Base-by-base conservation (phyloP, 2,888 invertebrate species). In the Unio pictorum region DNA sequence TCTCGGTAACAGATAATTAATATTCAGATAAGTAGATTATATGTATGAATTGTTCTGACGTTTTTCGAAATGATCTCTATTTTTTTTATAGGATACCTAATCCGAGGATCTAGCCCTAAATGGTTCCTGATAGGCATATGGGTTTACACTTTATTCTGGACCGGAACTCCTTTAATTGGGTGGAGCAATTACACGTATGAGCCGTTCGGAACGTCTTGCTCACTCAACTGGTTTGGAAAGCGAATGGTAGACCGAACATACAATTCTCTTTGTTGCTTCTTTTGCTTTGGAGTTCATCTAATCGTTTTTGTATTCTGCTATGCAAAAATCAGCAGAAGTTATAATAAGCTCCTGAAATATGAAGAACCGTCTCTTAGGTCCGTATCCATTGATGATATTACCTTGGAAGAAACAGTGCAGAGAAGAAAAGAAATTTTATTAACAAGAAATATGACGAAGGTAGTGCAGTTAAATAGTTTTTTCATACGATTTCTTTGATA, bases 101-200 rank as follows among this genome's bases (percentile, higher is more conserved):
- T 69, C 18, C 60, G 54, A n/a, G 26, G 59, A 55, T 55, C 60
- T 8, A 63, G 62, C n/a, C 67, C 64, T n/a, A 66, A 67, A 58
- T 68, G 60, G 23, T 71, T 72, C 26, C 28, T 73, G 6, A 11
- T 66, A 0, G 62, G 54, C 0, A 66, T 71, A 4, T 79, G 79
- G 75, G 30, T 65, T 4, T 74, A 77, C 57, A 64, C 75, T 20
- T 30, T 74, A 17, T 28, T 78, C 11, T 82, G 82, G 79, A 71
- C 81, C 0, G 68, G 65, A 7, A 64, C 74, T 2, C 82, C 82
- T 0, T 64, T 82, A n/a, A 8, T 81, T 2, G 82, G 82, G 11
- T 82, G 82, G 82, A 75, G 72, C 57, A 66, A 68, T 60, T 82
- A 81, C 68, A 72, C 67, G 0, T 72, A 71, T n/a, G 82, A 82